Conservation (phyloP, 2,797 vertebrate genomes). For the Cebuella pygmaea region DNA sequence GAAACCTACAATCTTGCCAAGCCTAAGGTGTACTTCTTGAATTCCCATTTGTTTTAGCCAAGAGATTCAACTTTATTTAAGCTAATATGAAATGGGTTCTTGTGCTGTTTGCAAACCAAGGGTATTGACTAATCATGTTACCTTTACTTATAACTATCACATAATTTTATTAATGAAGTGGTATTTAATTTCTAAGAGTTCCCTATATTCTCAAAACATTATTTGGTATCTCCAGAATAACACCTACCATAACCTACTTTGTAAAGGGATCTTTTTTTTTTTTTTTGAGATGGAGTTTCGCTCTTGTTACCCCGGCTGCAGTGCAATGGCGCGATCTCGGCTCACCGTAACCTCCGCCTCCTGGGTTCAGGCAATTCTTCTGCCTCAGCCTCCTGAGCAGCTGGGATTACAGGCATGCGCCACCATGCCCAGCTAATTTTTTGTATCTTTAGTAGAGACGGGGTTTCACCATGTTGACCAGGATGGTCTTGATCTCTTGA, state of each 20-base stretch:
- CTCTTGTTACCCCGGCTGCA: too few species aligned
- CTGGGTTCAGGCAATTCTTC: too few species aligned
- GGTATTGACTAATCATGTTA: neutral
- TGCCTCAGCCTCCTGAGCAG: too few species aligned
- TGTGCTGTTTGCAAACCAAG: neutral
- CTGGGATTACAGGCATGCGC: too few species aligned
- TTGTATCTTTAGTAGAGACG: too few species aligned
- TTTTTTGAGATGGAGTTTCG: too few species aligned
- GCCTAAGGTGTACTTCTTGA: neutral
- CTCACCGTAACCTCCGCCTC: too few species aligned
- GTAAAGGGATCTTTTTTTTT: neutral
- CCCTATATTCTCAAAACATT: neutral
- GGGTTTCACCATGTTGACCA: too few species aligned
- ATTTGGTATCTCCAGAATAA: neutral
- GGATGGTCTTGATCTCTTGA: too few species aligned
- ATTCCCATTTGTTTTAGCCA: neutral
- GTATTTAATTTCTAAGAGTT: neutral
- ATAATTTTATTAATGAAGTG: constrained; percentile 10
- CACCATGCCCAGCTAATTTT: too few species aligned
- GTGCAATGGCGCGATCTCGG: too few species aligned
- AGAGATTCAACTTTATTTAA: neutral
- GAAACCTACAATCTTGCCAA: neutral
- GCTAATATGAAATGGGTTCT: neutral
- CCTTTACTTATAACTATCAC: neutral
- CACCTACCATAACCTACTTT: neutral